Evolutionary conservation across 2,888 invertebrate species (phyloP).

Genomic region (Acanthosepion lycidas): DNA sequence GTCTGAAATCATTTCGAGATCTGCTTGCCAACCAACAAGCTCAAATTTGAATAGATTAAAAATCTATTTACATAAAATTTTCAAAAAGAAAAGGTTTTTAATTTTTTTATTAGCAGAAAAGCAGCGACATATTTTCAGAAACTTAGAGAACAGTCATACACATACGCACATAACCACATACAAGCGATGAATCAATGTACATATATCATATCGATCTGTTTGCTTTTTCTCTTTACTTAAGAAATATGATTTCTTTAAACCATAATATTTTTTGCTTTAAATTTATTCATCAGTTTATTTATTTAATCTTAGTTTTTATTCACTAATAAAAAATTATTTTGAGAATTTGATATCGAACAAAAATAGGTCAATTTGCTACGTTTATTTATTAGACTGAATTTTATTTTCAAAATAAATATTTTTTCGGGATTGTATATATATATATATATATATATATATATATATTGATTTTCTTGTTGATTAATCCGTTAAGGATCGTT

Average conservation of each 20-base stretch:
- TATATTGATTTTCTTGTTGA: background rate
- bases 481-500: background rate
- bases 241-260: background rate
- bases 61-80: background rate
- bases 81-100: background rate
- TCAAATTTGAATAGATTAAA: background rate
- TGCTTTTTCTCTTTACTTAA: background rate
- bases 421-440: background rate
- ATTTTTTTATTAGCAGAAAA: background rate
- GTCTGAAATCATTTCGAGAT: background rate
- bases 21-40: background rate
- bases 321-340: background rate
- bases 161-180: background rate
- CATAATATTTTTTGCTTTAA: background rate
- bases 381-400: background rate
- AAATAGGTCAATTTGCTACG: conserved; percentile 2
- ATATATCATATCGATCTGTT: background rate
- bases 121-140: background rate
- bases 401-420: background rate
- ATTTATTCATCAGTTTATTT: background rate
- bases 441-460: background rate
- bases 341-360: background rate
- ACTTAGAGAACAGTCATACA: background rate
- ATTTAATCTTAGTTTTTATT: background rate
- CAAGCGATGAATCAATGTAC: background rate